phyloP scores from a whole-genome alignment of 2,797 vertebrate genomes.

The Odontamblyopus lacepedii region DNA sequence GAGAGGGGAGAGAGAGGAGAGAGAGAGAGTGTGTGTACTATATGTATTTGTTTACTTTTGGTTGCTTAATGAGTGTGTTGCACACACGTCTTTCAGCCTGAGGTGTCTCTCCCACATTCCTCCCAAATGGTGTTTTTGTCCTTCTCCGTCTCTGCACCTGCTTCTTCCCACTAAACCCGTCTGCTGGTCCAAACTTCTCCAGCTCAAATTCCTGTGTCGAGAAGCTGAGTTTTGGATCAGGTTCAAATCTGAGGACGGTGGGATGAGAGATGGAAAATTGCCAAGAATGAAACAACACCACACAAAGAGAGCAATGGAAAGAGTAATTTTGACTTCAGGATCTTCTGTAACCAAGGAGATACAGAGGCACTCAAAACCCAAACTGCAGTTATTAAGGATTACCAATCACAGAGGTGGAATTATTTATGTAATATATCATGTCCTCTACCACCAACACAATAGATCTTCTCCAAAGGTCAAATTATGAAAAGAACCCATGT shows the following conservation, averaged over 20 bases:
- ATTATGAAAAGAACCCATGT: too few species aligned
- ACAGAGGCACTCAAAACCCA: neutral
- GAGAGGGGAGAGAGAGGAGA: too few species aligned
- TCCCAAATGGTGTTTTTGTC: slow-evolving; percentile 6
- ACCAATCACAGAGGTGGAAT: neutral
- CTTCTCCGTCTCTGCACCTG: slow-evolving; percentile 8
- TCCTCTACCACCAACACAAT: too few species aligned
- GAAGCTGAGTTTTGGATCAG: neutral
- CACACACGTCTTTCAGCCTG: slow-evolving; percentile 8
- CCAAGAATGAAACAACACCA: neutral
- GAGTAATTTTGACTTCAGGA: neutral
- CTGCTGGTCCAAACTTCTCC: neutral
- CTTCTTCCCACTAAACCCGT: slow-evolving; percentile 14
- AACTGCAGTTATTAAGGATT: neutral
- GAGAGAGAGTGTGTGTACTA: too few species aligned
- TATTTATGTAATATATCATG: too few species aligned
- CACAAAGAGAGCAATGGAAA: neutral
- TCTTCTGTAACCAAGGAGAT: neutral
- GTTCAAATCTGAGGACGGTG: slow-evolving; percentile 7
- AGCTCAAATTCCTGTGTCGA: neutral
- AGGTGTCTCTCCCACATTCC: slow-evolving; percentile 13
- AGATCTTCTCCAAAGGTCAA: too few species aligned
- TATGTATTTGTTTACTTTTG: too few species aligned
- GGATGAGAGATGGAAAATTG: neutral
- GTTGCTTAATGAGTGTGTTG: neutral